phyloP scores from a whole-genome alignment of 2,888 invertebrate species.

The Portevinia maculata region DNA sequence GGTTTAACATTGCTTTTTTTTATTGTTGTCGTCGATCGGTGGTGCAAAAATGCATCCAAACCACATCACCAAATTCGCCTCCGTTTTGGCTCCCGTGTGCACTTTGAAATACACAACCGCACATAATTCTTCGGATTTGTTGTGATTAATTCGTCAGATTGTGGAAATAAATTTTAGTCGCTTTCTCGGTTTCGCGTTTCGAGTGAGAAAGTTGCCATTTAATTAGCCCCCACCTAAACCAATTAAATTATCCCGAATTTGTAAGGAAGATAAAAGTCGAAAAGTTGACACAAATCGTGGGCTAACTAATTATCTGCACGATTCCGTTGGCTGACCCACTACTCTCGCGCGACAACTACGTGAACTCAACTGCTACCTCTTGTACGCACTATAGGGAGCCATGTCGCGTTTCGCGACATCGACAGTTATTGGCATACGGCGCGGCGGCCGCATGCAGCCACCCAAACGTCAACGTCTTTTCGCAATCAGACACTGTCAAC shows the following conservation, averaged over 20 bases:
- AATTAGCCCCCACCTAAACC: conserved; percentile 45
- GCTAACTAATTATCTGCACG: conserved; percentile 67
- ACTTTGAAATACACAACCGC: conserved; percentile 52
- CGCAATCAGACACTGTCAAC: conserved; percentile 72
- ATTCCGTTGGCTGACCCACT: conserved; percentile 64
- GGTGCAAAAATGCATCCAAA: conserved; percentile 27
- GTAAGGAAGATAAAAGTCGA: conserved; percentile 61
- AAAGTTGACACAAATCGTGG: conserved; percentile 71
- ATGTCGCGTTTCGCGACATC: conserved; percentile 61
- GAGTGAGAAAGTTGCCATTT: conserved; percentile 51
- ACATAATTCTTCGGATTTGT: conserved; percentile 62
- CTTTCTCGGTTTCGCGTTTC: conserved; percentile 6
- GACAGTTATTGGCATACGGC: conserved; percentile 73
- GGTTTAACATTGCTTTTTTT: conserved; percentile 42
- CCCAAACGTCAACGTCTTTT: conserved; percentile 72
- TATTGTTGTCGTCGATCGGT: conserved; percentile 26
- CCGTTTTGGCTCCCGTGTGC: conserved; percentile 60
- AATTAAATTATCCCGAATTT: conserved; percentile 67
- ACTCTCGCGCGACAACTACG: not conserved
- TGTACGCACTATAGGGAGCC: conserved; percentile 60
- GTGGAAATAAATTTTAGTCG: conserved; percentile 47
- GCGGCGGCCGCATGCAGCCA: conserved; percentile 47
- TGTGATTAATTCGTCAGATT: conserved; percentile 68
- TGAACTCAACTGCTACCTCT: conserved; percentile 28
- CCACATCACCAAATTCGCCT: conserved; percentile 37